These are phyloP conservation scores for Drosophila neonasuta DNA, from an alignment of 2,888 invertebrate species.

Conservation along the genomic window DNA sequence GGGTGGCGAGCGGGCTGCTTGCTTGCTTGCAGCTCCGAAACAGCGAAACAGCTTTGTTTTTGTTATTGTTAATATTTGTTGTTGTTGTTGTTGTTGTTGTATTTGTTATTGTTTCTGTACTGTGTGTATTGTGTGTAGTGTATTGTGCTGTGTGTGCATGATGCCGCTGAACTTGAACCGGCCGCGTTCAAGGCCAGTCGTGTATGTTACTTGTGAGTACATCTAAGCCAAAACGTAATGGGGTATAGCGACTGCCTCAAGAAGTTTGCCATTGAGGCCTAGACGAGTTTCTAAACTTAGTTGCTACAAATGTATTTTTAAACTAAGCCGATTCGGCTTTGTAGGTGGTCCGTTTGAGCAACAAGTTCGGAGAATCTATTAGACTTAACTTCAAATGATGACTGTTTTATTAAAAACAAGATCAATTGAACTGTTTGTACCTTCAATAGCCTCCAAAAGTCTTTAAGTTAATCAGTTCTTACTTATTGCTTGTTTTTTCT, in stretches of 20 bases:
- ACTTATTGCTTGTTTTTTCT: no score
- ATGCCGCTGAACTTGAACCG: constrained; percentile 75
- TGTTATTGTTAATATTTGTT: constrained; percentile 29
- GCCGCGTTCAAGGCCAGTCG: constrained; percentile 68
- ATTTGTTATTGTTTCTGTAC: constrained; percentile 29
- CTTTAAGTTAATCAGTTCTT: neutral
- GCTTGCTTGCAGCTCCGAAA: constrained; percentile 49
- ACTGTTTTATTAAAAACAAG: neutral
- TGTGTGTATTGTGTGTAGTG: constrained; percentile 19
- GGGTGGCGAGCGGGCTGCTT: constrained; percentile 50
- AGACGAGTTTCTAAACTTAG: neutral
- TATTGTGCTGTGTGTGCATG: constrained; percentile 43
- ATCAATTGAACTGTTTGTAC: no score
- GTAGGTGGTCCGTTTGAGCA: neutral
- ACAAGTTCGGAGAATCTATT: neutral
- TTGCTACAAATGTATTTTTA: neutral
- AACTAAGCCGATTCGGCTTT: neutral
- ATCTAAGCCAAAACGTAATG: constrained; percentile 20
- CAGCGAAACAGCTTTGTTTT: constrained; percentile 63
- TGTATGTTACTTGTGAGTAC: constrained; percentile 49
- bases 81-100: constrained; percentile 10
- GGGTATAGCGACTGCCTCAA: constrained; percentile 18
- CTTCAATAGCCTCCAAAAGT: no score
- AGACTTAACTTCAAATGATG: neutral
- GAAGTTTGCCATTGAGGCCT: neutral